Conservation (phyloP, 2,888 invertebrate genomes). For the Leptopilina drosophilae region DNA sequence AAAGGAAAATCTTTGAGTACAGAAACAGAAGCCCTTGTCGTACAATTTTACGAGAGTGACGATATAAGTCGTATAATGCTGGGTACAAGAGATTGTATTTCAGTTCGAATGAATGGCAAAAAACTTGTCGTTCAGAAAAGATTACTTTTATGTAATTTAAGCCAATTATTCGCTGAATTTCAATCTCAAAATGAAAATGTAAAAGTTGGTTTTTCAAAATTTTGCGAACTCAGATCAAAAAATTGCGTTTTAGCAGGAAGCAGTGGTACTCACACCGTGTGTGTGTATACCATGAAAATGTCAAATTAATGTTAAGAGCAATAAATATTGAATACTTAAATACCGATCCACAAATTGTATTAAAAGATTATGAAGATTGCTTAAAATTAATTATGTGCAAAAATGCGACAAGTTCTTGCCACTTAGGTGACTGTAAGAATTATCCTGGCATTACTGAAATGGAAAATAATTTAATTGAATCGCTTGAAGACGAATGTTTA, state of each 20-base stretch:
- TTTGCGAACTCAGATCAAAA: constrained; percentile 34
- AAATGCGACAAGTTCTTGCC: constrained; percentile 33
- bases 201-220: constrained; percentile 50
- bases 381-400: not conserved
- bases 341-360: not conserved
- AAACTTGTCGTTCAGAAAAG: no score
- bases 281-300: constrained; percentile 50
- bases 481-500: constrained; percentile 29
- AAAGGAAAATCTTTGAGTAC: not conserved
- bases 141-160: no score
- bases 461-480: not conserved
- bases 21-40: not conserved
- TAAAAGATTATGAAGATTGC: not conserved
- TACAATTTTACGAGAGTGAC: not conserved
- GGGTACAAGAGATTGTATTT: not conserved
- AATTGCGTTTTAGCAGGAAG: constrained; percentile 52
- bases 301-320: constrained; percentile 47
- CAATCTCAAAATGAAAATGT: constrained; percentile 6
- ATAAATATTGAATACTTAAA: constrained; percentile 27
- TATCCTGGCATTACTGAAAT: constrained; percentile 40
- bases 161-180: no score
- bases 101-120: no score
- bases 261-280: constrained; percentile 40
- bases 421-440: constrained; percentile 43
- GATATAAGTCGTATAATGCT: not conserved